These are phyloP conservation scores for Triops cancriformis DNA, from an alignment of 1,140 invertebrate species.

Conservation along the genomic window DNA sequence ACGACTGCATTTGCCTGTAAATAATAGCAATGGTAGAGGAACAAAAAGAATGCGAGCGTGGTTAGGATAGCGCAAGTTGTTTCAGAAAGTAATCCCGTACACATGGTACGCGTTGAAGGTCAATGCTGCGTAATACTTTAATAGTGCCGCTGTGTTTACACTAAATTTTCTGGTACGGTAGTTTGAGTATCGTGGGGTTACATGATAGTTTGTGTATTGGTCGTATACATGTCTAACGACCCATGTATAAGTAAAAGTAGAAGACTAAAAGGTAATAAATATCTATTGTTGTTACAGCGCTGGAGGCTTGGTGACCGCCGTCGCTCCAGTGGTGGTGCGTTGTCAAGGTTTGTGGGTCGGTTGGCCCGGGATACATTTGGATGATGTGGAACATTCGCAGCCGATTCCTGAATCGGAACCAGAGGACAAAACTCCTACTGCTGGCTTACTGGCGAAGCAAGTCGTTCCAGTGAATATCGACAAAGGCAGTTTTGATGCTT, in stretches of 20 bases:
- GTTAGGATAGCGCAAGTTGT: no score
- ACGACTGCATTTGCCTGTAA: no score
- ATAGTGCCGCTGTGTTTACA: no score
- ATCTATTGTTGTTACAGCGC: conserved; percentile 42
- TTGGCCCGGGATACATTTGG: conserved; percentile 74
- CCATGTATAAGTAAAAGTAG: no score
- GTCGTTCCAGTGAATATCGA: conserved; percentile 70
- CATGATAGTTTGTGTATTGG: background rate
- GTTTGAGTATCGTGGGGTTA: background rate
- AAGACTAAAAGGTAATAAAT: background rate
- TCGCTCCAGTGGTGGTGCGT: conserved; percentile 76
- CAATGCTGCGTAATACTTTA: no score
- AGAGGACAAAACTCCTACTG: conserved; percentile 70
- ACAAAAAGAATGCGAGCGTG: no score
- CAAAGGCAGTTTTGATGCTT: conserved; percentile 63
- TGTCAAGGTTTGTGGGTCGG: conserved; percentile 79
- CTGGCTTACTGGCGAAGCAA: conserved; percentile 68
- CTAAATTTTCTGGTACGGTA: no score
- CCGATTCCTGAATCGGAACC: conserved; percentile 76
- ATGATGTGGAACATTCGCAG: conserved; percentile 45
- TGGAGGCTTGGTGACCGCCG: conserved; percentile 78
- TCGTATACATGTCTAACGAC: no score
- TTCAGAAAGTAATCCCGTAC: no score
- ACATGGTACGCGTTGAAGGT: no score
- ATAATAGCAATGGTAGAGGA: no score